Evolutionary conservation across 2,888 invertebrate genomes (phyloP).

Genomic region (Ochlodes sylvanus): DNA sequence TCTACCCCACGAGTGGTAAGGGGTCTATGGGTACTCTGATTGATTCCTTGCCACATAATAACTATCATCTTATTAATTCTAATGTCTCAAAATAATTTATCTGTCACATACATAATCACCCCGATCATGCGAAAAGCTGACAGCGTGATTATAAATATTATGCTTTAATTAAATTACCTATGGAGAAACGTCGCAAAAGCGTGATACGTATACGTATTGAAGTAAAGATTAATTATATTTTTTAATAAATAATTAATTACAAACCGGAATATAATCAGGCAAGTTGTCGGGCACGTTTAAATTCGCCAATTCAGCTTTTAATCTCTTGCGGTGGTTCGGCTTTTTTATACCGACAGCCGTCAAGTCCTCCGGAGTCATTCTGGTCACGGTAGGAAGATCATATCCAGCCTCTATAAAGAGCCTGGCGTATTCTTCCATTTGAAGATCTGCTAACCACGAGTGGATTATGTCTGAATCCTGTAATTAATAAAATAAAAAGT

Average conservation of each 20-base stretch:
- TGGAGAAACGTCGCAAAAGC: too few species aligned
- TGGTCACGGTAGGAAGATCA: slow-evolving; percentile 98
- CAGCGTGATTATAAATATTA: too few species aligned
- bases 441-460: slow-evolving; percentile 97
- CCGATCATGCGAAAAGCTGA: too few species aligned
- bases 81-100: too few species aligned
- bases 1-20: too few species aligned
- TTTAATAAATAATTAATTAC: slow-evolving; percentile 48
- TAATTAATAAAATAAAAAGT: slow-evolving; percentile 45
- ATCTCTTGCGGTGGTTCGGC: slow-evolving; percentile 97
- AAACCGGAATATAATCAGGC: slow-evolving; percentile 96
- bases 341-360: slow-evolving; percentile 97
- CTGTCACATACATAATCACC: too few species aligned
- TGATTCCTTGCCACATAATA: too few species aligned
- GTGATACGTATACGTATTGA: too few species aligned
- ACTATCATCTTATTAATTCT: too few species aligned
- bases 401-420: slow-evolving; percentile 98
- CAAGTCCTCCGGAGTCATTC: slow-evolving; percentile 99
- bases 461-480: slow-evolving; percentile 97
- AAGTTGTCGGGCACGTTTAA: slow-evolving; percentile 97
- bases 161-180: too few species aligned
- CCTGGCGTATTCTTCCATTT: slow-evolving; percentile 97
- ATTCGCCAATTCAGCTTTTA: slow-evolving; percentile 98
- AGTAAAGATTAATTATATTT: too few species aligned
- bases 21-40: too few species aligned